Conservation (phyloP, 2,113 vertebrate species). For the Zosterops borbonicus region DNA sequence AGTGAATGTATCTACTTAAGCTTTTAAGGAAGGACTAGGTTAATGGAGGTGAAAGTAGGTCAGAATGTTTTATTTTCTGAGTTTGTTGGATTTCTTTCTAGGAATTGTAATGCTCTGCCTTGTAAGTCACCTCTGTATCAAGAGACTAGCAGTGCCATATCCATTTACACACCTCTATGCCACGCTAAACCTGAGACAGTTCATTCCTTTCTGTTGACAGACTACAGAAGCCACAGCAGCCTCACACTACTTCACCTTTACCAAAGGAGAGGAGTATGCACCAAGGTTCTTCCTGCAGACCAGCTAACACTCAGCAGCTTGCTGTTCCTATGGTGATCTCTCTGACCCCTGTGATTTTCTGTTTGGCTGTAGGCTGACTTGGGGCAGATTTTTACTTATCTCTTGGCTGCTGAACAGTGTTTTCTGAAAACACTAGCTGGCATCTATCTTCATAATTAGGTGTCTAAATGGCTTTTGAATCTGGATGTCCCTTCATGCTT, state of each 20-base stretch:
- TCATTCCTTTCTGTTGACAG: background rate
- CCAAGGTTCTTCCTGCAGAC: background rate
- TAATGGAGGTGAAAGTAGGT: constrained; percentile 19
- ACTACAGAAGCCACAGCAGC: background rate
- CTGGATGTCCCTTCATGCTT: background rate
- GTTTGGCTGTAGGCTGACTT: background rate
- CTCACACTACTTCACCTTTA: background rate
- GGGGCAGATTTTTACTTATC: background rate
- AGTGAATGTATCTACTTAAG: background rate
- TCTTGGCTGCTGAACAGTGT: background rate
- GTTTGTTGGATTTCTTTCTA: constrained; percentile 34
- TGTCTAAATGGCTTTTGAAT: background rate
- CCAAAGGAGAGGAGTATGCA: background rate
- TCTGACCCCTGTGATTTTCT: background rate
- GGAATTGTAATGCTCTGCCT: background rate
- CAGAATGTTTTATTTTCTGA: constrained; percentile 36
- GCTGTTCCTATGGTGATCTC: background rate
- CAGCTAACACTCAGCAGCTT: background rate
- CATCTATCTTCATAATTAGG: background rate
- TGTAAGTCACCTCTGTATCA: background rate
- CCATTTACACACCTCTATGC: background rate
- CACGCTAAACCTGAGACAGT: background rate
- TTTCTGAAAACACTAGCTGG: constrained; percentile 10
- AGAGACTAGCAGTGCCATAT: background rate
- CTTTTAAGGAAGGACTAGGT: constrained; percentile 30